Evolutionary conservation across 2,888 invertebrate genomes (phyloP), one percentile per base, ranked within the genome.

Genomic region (Eupelmus urozonus): DNA sequence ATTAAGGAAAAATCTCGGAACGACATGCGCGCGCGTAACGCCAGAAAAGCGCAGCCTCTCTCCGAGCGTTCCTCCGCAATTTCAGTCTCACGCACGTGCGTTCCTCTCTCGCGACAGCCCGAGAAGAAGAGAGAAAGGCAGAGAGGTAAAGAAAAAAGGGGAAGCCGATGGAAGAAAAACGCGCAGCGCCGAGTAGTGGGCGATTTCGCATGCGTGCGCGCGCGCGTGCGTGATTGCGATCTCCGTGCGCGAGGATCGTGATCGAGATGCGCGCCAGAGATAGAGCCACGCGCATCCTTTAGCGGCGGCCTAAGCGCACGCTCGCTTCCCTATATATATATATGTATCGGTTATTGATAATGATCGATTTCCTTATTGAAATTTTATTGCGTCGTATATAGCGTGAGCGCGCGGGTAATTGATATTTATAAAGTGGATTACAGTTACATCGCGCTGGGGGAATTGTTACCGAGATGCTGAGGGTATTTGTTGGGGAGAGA

Each of bases 311-410:
- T n/a, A n/a, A n/a, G n/a, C 34, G 34, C 34, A 9, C 9, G 34
- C 9, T 62, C 74, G 70, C 70, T 77, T 77, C 60, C 66, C 66
- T 77, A n/a, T 34, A 34, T 34, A 34, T 34, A 34, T 76, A 11
- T 77, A 49, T 69, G 53, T 72, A 77, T 67, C 13, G 62, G 67
- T 73, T 49, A 69, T 72, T 72, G 80, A 80, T 80, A 76, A 80
- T 74, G 76, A 76, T 80, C 80, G 80, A 76, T 80, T 80, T 80
- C 80, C 76, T 80, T 80, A 80, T 80, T 80, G 80, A 80, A 80
- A 80, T 76, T 80, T 80, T 80, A 80, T 80, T 80, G 80, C 76
- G 55, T 59, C 62, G 65, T 51, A 29, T 27, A 45, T 51, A 40
- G 23, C 57, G 20, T 42, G 42, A 1, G 27, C 40, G 18, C 45